Percentiles rank a stretch among this genome's conserved stretches.
These are phyloP conservation scores for Ailuropoda melanoleuca DNA, from an alignment of 2,113 vertebrate genomes.

Conservation along the genomic window DNA sequence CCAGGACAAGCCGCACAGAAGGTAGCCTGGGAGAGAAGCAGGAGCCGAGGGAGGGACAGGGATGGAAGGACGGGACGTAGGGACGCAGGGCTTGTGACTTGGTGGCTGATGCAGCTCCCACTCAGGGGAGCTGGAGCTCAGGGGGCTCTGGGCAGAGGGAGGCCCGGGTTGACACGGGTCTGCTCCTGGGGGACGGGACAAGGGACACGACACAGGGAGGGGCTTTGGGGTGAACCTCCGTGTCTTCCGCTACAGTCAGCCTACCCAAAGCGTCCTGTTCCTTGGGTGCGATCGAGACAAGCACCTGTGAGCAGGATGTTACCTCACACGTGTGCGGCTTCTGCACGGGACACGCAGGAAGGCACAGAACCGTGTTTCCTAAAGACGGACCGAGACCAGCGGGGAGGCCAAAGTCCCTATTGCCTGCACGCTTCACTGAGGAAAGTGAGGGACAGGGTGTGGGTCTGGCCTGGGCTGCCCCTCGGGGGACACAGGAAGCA, in stretches of 20 bases:
- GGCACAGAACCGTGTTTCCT: background rate
- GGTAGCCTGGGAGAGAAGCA: background rate
- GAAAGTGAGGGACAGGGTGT: background rate
- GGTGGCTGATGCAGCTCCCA: background rate
- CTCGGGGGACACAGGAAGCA: background rate
- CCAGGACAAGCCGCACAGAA: background rate
- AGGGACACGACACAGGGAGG: background rate
- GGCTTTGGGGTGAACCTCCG: fast-evolving
- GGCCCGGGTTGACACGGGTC: background rate
- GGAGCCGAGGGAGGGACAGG: background rate
- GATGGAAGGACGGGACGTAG: background rate
- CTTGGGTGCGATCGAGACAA: background rate
- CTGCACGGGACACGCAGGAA: fast-evolving
- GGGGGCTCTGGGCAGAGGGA: background rate
- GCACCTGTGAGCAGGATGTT: background rate
- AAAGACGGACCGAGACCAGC: background rate
- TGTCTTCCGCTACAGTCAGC: background rate
- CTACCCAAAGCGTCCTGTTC: no score
- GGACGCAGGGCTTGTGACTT: background rate
- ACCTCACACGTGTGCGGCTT: background rate
- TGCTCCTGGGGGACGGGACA: background rate
- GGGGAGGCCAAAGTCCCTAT: background rate
- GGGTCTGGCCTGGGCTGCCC: background rate
- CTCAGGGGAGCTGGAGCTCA: background rate
- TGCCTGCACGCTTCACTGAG: background rate